These are phyloP conservation scores for Scyliorhinus canicula DNA, from an alignment of 2,797 vertebrate species.

Conservation along the genomic window DNA sequence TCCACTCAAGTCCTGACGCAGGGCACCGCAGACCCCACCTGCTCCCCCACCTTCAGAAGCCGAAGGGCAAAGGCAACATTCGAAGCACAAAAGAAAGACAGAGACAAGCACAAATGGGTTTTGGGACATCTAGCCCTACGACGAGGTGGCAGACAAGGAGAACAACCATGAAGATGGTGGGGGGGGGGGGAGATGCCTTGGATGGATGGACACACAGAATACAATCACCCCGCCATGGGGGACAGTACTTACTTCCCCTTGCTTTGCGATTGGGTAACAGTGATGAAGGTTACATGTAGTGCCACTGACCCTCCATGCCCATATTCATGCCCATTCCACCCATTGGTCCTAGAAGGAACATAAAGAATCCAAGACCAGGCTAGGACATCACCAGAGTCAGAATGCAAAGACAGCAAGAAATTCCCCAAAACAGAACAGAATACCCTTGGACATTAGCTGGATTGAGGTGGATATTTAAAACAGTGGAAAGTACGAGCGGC, in stretches of 20 bases:
- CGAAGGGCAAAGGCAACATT: not conserved
- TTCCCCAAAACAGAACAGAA: not conserved
- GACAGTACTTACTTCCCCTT: slow-evolving; percentile 22
- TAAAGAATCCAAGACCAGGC: slow-evolving; percentile 12
- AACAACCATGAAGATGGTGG: not conserved
- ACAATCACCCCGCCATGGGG: not conserved
- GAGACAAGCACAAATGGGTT: not conserved
- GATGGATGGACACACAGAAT: not conserved
- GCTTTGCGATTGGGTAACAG: slow-evolving; percentile 15
- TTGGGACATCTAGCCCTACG: not conserved
- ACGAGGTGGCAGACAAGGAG: not conserved
- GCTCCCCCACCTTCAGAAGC: not conserved
- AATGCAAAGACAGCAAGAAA: not conserved
- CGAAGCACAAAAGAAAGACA: not conserved
- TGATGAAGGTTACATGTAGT: slow-evolving; percentile 29
- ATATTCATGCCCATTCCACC: slow-evolving; percentile 36
- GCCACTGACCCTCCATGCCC: slow-evolving; percentile 31
- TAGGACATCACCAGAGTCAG: not conserved
- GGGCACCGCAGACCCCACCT: not conserved
- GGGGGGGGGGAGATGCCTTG: not conserved
- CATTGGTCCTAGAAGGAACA: slow-evolving; percentile 12
- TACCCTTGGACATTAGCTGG: not conserved
- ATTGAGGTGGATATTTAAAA: not conserved
- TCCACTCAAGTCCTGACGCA: not conserved
- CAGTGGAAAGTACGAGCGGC: not conserved